Evolutionary conservation across 2,113 vertebrate genomes (phyloP).

Genomic region (Octodon degus): DNA sequence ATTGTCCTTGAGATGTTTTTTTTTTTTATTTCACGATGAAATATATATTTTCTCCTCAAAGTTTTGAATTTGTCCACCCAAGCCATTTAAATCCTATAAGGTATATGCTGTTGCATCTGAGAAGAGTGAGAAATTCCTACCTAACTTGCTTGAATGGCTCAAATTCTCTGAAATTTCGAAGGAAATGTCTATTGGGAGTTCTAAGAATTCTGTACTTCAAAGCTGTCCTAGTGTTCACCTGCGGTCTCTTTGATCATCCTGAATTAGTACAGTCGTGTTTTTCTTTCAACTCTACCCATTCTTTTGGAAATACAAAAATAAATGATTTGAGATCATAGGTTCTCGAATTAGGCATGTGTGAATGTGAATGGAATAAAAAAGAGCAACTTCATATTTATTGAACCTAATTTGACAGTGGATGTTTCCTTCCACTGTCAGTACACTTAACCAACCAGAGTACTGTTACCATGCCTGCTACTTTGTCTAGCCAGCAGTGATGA

Average conservation of each 20-base stretch:
- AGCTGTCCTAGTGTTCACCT: background rate
- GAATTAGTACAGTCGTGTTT: background rate
- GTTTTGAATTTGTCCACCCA: background rate
- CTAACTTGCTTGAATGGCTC: background rate
- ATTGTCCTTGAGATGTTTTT: background rate
- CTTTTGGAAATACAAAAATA: background rate
- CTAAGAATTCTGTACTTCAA: background rate
- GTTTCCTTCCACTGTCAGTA: background rate
- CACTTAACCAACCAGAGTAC: background rate
- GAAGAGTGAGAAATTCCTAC: background rate
- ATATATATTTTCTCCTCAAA: background rate
- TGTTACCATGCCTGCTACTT: background rate
- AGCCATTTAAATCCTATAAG: background rate
- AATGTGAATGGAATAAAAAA: background rate
- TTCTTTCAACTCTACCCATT: background rate
- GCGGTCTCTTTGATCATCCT: background rate
- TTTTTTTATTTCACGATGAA: conserved; percentile 14
- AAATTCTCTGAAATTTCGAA: conserved; percentile 29
- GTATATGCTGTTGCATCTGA: background rate
- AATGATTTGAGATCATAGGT: background rate
- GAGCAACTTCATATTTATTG: conserved; percentile 1
- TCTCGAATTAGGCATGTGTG: background rate
- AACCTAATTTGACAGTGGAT: background rate
- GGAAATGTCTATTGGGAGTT: conserved; percentile 22
- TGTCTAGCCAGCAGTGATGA: background rate